These are phyloP conservation scores for Okamejei kenojei DNA, from an alignment of 2,797 vertebrate species.

Conservation along the genomic window DNA sequence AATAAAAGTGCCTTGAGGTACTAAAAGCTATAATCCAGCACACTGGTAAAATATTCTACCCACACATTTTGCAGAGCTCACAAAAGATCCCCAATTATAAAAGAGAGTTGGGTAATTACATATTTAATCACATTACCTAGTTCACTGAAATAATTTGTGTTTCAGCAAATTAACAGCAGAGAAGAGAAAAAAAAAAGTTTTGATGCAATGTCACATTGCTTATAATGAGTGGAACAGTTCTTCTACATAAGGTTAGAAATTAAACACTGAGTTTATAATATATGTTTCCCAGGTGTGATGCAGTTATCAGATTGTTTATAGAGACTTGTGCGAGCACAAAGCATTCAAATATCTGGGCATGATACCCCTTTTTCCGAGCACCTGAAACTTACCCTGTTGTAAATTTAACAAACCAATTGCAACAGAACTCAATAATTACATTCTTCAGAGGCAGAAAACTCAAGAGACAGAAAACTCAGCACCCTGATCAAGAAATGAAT, in stretches of 20 bases:
- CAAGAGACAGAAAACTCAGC: not conserved
- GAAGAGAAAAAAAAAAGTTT: not conserved
- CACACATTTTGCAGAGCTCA: not conserved
- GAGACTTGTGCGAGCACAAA: not conserved
- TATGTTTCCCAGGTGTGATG: not conserved
- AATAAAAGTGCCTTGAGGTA: conserved; percentile 10
- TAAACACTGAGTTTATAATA: not conserved
- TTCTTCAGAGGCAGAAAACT: not conserved
- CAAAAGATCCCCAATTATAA: conserved; percentile 4
- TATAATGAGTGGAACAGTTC: not conserved
- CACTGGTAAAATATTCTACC: not conserved
- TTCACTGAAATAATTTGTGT: not conserved
- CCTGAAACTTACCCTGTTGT: not conserved
- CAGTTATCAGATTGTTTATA: not conserved
- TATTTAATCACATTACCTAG: not conserved
- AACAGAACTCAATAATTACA: not conserved
- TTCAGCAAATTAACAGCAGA: not conserved
- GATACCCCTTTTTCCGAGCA: not conserved
- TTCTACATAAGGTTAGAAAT: not conserved
- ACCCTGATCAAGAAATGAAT: not conserved
- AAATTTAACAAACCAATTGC: not conserved
- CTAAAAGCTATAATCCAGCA: not conserved
- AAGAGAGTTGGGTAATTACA: conserved; percentile 6
- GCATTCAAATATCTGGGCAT: not conserved
- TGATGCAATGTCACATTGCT: not conserved